phyloP scores from a whole-genome alignment of 1,140 invertebrate species.

The Hormaphis cornu region DNA sequence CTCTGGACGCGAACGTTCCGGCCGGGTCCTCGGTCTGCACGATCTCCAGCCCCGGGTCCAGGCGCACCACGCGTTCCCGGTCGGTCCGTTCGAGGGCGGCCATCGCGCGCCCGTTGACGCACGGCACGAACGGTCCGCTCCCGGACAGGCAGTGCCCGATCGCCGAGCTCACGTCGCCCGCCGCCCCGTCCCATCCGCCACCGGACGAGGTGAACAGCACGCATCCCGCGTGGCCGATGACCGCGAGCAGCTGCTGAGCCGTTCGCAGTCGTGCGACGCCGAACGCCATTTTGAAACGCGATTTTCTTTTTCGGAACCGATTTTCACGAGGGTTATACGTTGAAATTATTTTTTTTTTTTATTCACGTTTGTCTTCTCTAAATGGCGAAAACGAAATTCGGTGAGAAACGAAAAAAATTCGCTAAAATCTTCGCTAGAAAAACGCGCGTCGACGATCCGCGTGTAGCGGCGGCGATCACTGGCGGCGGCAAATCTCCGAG shows the following conservation, averaged over 20 bases:
- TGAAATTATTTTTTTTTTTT: no score
- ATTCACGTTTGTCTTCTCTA: no score
- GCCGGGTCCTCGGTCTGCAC: neutral
- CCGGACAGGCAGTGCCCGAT: neutral
- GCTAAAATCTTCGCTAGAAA: neutral
- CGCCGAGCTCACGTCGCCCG: neutral
- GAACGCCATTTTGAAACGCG: no score
- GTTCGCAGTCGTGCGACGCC: neutral
- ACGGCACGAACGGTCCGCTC: neutral
- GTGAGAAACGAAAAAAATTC: neutral
- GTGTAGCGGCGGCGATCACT: no score
- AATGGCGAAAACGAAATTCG: no score
- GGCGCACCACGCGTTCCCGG: neutral
- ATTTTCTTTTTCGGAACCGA: no score
- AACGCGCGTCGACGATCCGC: no score
- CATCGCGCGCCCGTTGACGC: constrained; percentile 1
- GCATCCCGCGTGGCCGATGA: neutral
- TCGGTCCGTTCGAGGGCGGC: neutral
- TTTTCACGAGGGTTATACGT: no score
- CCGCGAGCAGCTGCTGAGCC: neutral
- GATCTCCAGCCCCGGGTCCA: neutral
- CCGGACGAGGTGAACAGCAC: neutral
- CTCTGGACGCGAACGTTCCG: neutral
- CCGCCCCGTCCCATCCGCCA: no score
- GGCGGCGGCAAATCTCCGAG: no score